Base-by-base conservation (phyloP, 2,888 invertebrate species). In the Gerosis bhagava region DNA sequence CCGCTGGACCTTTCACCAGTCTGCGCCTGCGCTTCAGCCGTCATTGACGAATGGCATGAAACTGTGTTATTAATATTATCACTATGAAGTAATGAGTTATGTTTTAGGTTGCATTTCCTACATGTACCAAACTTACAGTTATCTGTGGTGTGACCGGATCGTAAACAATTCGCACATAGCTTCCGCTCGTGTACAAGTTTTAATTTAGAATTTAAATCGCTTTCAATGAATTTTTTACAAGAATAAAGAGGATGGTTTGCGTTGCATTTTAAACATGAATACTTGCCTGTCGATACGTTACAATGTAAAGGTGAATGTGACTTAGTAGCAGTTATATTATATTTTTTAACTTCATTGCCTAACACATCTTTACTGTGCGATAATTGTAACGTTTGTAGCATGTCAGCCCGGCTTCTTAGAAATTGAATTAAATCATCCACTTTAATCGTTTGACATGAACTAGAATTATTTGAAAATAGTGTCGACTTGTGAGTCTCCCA, bases 401-500 rank as follows among this genome's bases (percentile, higher is more conserved):
- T 39, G 28, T 49, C 49, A 7, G 49, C 48, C 19, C 42, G 36
- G 19, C 37, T 37, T 7, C 22, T 28, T 4, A 42, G 42, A 32
- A 42, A 49, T 7, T 21, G 24, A 24, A 42, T 29, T 10, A 49
- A 42, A 13, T 42, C 24, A n/a, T 25, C 5, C 19, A 36, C 12
- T n/a, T n/a, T n/a, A n/a, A n/a, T n/a, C n/a, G n/a, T n/a, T n/a
- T n/a, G n/a, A n/a, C n/a, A n/a, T n/a, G n/a, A n/a, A n/a, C n/a
- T 28, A 44, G 26, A 12, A 40, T 15, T 22, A 8, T 26, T 24
- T 7, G 24, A 11, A 10, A 8, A 28, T n/a, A 25, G 28, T 19
- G 35, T 40, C 10, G 32, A 16, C 34, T 46, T 54, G 12, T 45
- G 24, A n/a, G 21, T 13, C 16, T 56, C 56, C 55, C 57, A 58